Conservation (phyloP, 2,888 invertebrate species). For the Bruchidius siliquastri region DNA sequence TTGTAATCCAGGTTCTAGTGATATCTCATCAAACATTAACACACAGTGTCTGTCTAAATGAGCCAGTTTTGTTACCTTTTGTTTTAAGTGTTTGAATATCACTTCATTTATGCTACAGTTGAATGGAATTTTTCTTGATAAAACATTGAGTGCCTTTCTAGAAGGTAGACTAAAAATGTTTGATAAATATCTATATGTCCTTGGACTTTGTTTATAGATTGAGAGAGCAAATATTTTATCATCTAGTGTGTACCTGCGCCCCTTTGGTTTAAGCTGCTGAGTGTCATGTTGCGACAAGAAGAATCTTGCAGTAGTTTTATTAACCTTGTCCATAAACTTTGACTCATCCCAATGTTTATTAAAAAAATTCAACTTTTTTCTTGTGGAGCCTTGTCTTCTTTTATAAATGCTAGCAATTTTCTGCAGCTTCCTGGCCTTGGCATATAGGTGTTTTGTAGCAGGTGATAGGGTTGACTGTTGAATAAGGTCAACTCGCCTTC, state of each 20-base stretch:
- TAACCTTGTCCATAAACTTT: slow-evolving; percentile 5
- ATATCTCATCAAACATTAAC: slow-evolving; percentile 26
- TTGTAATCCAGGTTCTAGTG: slow-evolving; percentile 13
- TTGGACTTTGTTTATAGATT: slow-evolving; percentile 20
- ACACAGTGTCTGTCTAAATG: slow-evolving; percentile 15
- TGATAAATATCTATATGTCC: slow-evolving; percentile 18
- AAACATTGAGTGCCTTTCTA: slow-evolving; percentile 15
- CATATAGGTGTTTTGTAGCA: no score
- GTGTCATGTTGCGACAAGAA: slow-evolving; percentile 13
- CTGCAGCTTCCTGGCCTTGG: neutral
- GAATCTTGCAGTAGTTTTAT: slow-evolving; percentile 12
- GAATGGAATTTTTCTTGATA: slow-evolving; percentile 17
- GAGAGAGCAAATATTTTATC: slow-evolving; percentile 23
- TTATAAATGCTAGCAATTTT: neutral
- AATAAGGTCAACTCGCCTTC: no score
- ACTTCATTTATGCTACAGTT: slow-evolving; percentile 18
- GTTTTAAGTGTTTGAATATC: slow-evolving; percentile 16
- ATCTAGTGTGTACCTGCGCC: slow-evolving; percentile 19
- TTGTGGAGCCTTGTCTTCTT: neutral
- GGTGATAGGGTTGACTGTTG: no score
- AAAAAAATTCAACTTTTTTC: neutral
- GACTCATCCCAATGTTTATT: neutral
- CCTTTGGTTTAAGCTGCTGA: slow-evolving; percentile 15
- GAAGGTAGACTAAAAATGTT: slow-evolving; percentile 24
- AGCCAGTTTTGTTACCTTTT: slow-evolving; percentile 13